A percentile compares a stretch with the other conserved stretches of the same genome.
Evolutionary conservation across 1,140 invertebrate species (phyloP).

Genomic region (Drosophila ficusphila): DNA sequence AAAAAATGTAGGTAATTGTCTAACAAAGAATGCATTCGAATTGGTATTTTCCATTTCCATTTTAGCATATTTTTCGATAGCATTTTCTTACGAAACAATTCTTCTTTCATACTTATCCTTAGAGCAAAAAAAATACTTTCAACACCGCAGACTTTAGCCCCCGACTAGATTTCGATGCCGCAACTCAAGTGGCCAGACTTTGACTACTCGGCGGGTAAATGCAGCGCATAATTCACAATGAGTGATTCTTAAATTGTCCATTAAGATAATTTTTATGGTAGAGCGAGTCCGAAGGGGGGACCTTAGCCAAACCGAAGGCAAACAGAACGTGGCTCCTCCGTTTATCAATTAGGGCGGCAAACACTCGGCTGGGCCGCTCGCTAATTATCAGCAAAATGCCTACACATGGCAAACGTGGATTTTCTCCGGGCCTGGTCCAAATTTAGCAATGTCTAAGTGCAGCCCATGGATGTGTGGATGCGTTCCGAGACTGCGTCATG

Average conservation of each 20-base stretch:
- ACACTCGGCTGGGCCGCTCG: conserved; percentile 47
- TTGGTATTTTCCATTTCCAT: no score
- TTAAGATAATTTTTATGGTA: conserved; percentile 82
- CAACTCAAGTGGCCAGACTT: conserved; percentile 60
- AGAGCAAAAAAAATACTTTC: conserved; percentile 38
- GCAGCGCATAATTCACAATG: conserved; percentile 81
- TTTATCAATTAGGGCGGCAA: conserved; percentile 81
- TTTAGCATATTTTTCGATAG: no score
- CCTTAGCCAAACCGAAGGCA: conserved; percentile 32
- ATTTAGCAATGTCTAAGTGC: conserved; percentile 74
- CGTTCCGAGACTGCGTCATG: conserved; percentile 67
- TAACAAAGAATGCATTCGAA: no score
- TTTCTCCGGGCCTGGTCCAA: conserved; percentile 46
- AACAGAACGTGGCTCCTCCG: conserved; percentile 40
- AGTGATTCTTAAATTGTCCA: conserved; percentile 83
- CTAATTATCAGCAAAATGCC: conserved; percentile 81
- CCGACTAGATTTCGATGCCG: conserved; percentile 22
- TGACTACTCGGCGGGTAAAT: conserved; percentile 74
- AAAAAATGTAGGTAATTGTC: no score
- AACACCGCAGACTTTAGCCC: conserved; percentile 42
- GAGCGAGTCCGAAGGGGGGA: conserved; percentile 44
- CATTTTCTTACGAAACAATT: neutral
- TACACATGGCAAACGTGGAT: conserved; percentile 60
- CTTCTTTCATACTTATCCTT: neutral
- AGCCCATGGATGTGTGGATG: conserved; percentile 48